phyloP scores from a whole-genome alignment of 1,140 invertebrate genomes.

The Rhizoglyphus robini region DNA sequence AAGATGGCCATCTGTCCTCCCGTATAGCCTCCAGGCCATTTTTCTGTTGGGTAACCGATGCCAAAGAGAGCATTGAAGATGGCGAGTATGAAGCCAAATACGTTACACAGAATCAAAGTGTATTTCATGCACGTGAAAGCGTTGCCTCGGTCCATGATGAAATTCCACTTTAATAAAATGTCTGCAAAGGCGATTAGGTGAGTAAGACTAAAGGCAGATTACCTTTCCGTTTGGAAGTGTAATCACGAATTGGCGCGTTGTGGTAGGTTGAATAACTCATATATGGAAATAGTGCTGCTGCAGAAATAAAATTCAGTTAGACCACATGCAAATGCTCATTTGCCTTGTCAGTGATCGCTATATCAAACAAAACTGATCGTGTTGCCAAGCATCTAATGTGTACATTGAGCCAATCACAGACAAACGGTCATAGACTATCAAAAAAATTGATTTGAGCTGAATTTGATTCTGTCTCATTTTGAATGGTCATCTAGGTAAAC shows the following conservation, averaged over 20 bases:
- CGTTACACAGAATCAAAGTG: slow-evolving; percentile 23
- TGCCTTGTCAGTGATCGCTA: no score
- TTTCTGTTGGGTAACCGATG: slow-evolving; percentile 20
- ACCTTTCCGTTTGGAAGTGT: background rate
- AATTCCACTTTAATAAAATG: background rate
- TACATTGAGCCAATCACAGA: no score
- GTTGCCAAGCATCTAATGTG: no score
- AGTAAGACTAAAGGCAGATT: background rate
- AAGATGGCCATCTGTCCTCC: slow-evolving; percentile 22
- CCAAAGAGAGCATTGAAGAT: slow-evolving; percentile 24
- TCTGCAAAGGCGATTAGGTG: background rate
- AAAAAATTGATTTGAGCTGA: no score
- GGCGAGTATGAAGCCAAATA: slow-evolving; percentile 22
- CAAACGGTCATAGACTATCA: no score
- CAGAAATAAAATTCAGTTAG: background rate
- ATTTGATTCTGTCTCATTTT: no score
- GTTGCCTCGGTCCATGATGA: slow-evolving; percentile 19
- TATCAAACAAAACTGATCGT: no score
- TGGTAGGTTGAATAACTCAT: slow-evolving; percentile 13
- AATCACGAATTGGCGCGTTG: slow-evolving; percentile 6
- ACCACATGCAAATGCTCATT: background rate
- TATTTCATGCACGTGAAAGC: slow-evolving; percentile 22
- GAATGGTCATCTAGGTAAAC: no score
- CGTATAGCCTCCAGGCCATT: slow-evolving; percentile 22
- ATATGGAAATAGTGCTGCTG: background rate